A percentile compares a stretch with the other conserved stretches of the same genome.
These are phyloP conservation scores for Nymphalis io DNA, from an alignment of 1,140 invertebrate genomes.

Conservation along the genomic window DNA sequence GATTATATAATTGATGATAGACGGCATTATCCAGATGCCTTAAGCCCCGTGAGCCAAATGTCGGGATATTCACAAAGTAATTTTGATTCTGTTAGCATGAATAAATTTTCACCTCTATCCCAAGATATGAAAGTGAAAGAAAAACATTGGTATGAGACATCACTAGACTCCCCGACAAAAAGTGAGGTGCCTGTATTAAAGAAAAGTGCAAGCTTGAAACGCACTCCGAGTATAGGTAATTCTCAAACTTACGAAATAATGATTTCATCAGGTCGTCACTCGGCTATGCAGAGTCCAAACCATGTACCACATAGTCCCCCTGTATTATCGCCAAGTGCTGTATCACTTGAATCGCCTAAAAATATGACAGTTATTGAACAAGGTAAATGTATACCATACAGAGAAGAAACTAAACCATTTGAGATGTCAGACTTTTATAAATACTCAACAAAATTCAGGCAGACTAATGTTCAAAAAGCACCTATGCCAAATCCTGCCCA, in stretches of 20 bases:
- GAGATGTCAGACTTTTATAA: constrained; percentile 99
- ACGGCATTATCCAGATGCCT: constrained; percentile 56
- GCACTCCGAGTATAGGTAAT: constrained; percentile 72
- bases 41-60: constrained; percentile 72
- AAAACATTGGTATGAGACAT: constrained; percentile 89
- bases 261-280: constrained; percentile 68
- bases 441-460: constrained; percentile 95
- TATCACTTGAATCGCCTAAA: constrained; percentile 87
- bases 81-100: constrained; percentile 72
- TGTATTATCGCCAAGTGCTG: constrained; percentile 73
- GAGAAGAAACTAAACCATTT: constrained; percentile 96
- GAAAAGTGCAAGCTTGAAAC: constrained; percentile 68
- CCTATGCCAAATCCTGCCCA: constrained; percentile 46
- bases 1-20: constrained; percentile 64
- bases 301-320: constrained; percentile 65
- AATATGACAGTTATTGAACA: constrained; percentile 92
- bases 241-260: constrained; percentile 74
- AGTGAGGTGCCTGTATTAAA: constrained; percentile 57
- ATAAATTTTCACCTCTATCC: constrained; percentile 68
- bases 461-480: constrained; percentile 73
- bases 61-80: constrained; percentile 66
- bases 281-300: constrained; percentile 70
- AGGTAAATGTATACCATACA: constrained; percentile 94
- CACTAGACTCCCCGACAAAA: constrained; percentile 83
- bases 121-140: constrained; percentile 78